Conservation (phyloP, 2,113 vertebrate species). For the Antechinus stuartii region DNA sequence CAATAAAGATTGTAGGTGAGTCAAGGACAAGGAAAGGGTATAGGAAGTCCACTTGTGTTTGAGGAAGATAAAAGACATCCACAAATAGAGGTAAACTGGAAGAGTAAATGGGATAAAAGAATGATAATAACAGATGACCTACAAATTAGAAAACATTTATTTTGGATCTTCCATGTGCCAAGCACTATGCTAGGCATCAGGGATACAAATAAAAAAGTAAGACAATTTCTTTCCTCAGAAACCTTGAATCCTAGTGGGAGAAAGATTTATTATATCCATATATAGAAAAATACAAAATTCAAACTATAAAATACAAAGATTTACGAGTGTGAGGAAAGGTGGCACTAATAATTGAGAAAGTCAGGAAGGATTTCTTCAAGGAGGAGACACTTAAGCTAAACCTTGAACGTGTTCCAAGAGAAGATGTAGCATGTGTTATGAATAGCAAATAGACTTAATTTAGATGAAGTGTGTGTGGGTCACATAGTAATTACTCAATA, state of each 20-base stretch:
- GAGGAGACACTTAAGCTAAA: not conserved
- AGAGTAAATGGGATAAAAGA: not conserved
- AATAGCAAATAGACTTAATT: not conserved
- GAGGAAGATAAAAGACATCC: not conserved
- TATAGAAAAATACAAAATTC: not conserved
- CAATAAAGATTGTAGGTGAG: not conserved
- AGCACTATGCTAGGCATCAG: not conserved
- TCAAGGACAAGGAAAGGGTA: not conserved
- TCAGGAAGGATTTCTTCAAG: not conserved
- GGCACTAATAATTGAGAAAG: not conserved
- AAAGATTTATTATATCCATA: not conserved
- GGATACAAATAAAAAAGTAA: not conserved
- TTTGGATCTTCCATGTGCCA: not conserved
- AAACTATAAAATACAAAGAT: not conserved
- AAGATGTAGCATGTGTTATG: not conserved
- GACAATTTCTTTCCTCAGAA: not conserved
- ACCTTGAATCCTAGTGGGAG: not conserved
- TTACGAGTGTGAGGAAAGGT: not conserved
- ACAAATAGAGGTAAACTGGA: not conserved
- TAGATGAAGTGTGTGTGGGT: not conserved
- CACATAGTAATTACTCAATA: not conserved
- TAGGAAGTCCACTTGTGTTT: not conserved
- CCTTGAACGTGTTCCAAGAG: not conserved
- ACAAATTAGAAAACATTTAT: not conserved
- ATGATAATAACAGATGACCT: not conserved